phyloP scores from a whole-genome alignment of 2,113 vertebrate genomes.

The Smithornis capensis region DNA sequence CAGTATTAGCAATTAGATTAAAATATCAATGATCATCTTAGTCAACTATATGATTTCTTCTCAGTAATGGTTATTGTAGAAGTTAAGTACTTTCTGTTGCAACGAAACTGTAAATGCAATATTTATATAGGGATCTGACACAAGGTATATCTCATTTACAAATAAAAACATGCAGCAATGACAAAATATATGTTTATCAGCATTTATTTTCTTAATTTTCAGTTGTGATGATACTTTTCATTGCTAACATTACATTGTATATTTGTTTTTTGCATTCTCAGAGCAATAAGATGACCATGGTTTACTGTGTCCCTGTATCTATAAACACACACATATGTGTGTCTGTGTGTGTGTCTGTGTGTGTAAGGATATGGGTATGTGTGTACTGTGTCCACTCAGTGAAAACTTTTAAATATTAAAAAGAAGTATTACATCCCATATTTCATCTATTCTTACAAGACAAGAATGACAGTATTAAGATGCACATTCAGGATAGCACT shows the following conservation, averaged over 20 bases:
- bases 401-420: slow-evolving; percentile 86
- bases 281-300: slow-evolving; percentile 59
- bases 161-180: not conserved
- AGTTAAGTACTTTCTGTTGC: not conserved
- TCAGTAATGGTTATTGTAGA: not conserved
- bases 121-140: not conserved
- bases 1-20: not conserved
- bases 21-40: not conserved
- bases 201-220: slow-evolving; percentile 15
- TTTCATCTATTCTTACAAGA: slow-evolving; percentile 85
- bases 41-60: not conserved
- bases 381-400: slow-evolving; percentile 59
- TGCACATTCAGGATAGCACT: slow-evolving; percentile 85
- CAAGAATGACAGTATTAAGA: slow-evolving; percentile 92
- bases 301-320: slow-evolving; percentile 16
- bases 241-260: not conserved
- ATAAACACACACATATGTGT: not conserved
- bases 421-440: slow-evolving; percentile 82
- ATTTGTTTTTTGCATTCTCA: slow-evolving; percentile 54
- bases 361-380: not conserved
- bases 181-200: not conserved
- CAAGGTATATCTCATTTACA: not conserved
- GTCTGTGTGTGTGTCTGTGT: not conserved
- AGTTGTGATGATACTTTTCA: not conserved
- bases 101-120: not conserved